Conservation (phyloP, 2,797 vertebrate genomes). For the Poecilia gillii region DNA sequence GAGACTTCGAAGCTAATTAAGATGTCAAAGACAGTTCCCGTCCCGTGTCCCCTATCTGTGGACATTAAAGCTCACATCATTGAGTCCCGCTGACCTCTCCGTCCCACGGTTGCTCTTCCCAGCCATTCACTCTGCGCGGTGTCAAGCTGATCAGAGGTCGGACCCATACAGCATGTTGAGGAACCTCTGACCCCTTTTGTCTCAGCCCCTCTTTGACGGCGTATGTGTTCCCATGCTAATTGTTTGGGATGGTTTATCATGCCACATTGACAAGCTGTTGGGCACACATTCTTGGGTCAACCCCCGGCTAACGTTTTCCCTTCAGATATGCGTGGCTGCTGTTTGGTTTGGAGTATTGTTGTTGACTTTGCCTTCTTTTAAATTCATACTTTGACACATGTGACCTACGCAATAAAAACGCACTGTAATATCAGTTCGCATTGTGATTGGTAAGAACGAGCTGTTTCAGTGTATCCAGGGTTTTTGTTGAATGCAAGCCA, state of each 20-base stretch:
- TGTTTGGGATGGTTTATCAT: constrained; percentile 78
- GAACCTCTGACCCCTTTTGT: constrained; percentile 80
- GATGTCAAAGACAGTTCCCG: constrained; percentile 80
- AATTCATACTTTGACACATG: constrained; percentile 26
- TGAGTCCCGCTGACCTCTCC: constrained; percentile 81
- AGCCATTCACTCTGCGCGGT: constrained; percentile 74
- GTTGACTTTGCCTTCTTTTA: constrained; percentile 43
- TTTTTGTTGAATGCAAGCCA: constrained; percentile 18
- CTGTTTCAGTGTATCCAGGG: constrained; percentile 10
- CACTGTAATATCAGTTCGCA: constrained; percentile 1
- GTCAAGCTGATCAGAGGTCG: constrained; percentile 80
- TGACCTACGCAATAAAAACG: constrained; percentile 7
- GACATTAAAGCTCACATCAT: constrained; percentile 85
- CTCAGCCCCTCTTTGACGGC: constrained; percentile 68
- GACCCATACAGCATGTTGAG: constrained; percentile 73
- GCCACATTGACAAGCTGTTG: constrained; percentile 73
- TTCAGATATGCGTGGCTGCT: constrained; percentile 49
- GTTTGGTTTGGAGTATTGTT: constrained; percentile 53
- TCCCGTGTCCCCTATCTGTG: constrained; percentile 75
- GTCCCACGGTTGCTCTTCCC: constrained; percentile 69
- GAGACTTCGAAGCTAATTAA: constrained; percentile 81
- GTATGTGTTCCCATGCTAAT: constrained; percentile 82
- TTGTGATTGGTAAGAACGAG: constrained; percentile 23
- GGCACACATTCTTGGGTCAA: constrained; percentile 73
- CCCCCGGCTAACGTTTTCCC: constrained; percentile 57